Evolutionary conservation across 2,888 invertebrate genomes (phyloP), one percentile per base, ranked within the genome.

Genomic region (Drosophila birchii): DNA sequence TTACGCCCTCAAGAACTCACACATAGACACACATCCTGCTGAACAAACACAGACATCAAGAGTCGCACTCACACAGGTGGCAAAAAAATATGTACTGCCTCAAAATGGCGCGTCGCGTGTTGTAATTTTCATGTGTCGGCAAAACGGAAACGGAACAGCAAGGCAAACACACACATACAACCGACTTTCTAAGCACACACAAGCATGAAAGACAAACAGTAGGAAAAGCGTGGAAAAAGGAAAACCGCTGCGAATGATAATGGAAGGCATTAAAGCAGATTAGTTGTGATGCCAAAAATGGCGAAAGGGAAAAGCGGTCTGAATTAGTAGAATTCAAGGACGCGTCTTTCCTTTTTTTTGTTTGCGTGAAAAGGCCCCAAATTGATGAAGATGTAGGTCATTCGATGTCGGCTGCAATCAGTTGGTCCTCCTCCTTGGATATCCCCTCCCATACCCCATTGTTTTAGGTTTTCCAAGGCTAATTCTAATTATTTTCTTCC

Each of bases 401-500:
- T 56, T 72, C 32, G 63, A 29, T 36, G 53, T 32, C 34, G 51
- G 20, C 71, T 69, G 68, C 70, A 69, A 69, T 70, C 68, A 57
- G 68, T 70, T 70, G 12, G 43, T 16, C 23, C 34, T 66, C 20
- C 12, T 32, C 23, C n/a, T 36, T 41, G 39, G 23, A 26, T 54
- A 47, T 41, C 36, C 38, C 12, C 26, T 3, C 14, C 53, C 78
- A 14, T n/a, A 29, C 51, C 51, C 20, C 57, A 12, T 26, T 29
- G 23, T 29, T 34, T 18, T 39, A 16, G 45, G 38, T 58, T 63
- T 69, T 70, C 43, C 69, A 34, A n/a, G 62, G 61, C 71, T 73
- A 76, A 82, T 88, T 83, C 72, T 80, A 84, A 84, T 88, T 82
- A 78, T 78, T 76, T 76, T 64, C 70, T 32, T 53, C 36, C 54